Conservation (phyloP, 2,888 invertebrate genomes). For the Dolichomitus sp. region DNA sequence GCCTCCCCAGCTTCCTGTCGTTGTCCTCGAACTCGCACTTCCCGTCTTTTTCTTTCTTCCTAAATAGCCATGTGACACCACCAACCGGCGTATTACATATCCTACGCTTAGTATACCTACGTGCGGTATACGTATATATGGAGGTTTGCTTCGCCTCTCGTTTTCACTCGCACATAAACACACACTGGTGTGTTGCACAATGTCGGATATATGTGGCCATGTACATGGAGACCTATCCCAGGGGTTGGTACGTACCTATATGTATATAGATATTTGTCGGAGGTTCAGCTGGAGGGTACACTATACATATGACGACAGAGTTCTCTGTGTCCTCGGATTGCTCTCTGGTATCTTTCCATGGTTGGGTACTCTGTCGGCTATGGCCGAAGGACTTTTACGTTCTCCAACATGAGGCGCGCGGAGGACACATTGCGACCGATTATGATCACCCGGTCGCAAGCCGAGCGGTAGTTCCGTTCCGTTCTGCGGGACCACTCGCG, state of each 20-base stretch:
- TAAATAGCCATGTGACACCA: slow-evolving; percentile 78
- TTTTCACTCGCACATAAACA: slow-evolving; percentile 16
- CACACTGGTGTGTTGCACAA: slow-evolving; percentile 20
- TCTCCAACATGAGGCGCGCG: slow-evolving; percentile 22
- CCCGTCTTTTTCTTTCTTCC: slow-evolving; percentile 57
- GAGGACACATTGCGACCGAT: slow-evolving; percentile 58
- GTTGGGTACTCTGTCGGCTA: slow-evolving; percentile 49
- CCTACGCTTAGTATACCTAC: slow-evolving; percentile 48
- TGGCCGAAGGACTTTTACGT: slow-evolving; percentile 51
- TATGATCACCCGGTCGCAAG: slow-evolving; percentile 55
- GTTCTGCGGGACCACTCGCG: slow-evolving; percentile 34
- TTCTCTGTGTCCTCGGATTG: slow-evolving; percentile 9
- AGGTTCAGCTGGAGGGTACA: slow-evolving; percentile 19
- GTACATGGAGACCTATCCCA: background rate
- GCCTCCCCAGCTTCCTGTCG: slow-evolving; percentile 34
- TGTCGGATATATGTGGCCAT: background rate
- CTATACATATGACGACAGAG: background rate
- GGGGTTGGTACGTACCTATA: background rate
- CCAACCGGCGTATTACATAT: slow-evolving; percentile 77
- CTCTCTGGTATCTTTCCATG: slow-evolving; percentile 49
- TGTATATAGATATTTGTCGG: background rate
- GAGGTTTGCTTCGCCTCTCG: slow-evolving; percentile 7
- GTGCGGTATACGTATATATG: background rate
- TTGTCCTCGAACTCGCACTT: slow-evolving; percentile 29
- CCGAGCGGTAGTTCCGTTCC: slow-evolving; percentile 34